These are phyloP conservation scores for Otolemur crassicaudatus DNA, from an alignment of 2,797 vertebrate genomes.

Conservation along the genomic window DNA sequence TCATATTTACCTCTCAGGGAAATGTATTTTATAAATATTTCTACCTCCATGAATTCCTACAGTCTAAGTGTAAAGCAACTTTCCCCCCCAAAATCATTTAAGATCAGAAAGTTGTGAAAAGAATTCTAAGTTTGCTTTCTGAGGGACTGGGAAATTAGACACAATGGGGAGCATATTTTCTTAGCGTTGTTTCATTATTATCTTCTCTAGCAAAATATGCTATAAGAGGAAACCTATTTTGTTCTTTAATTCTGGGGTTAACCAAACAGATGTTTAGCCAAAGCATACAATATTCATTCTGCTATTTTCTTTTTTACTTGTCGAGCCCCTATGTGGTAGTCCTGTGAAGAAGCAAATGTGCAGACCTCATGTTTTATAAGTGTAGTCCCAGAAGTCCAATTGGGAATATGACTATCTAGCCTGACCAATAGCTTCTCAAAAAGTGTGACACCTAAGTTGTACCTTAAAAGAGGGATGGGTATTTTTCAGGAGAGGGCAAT, in stretches of 20 bases:
- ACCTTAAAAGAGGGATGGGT: background rate
- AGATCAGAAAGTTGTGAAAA: conserved; percentile 70
- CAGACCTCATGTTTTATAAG: background rate
- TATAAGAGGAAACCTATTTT: background rate
- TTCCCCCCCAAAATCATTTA: conserved; percentile 64
- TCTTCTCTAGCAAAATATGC: conserved; percentile 33
- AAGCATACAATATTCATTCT: background rate
- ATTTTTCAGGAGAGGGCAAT: background rate
- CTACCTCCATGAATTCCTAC: background rate
- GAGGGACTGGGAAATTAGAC: conserved; percentile 58
- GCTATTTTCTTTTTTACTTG: background rate
- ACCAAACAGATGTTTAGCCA: background rate
- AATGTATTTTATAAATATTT: conserved; percentile 61
- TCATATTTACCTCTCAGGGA: background rate
- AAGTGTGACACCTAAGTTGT: background rate
- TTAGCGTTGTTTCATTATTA: conserved; percentile 59
- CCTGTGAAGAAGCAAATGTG: background rate
- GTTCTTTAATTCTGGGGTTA: background rate
- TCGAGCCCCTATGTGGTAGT: background rate
- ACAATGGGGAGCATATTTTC: conserved; percentile 60
- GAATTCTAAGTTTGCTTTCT: conserved; percentile 62
- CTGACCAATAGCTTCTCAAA: background rate
- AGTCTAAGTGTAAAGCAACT: conserved; percentile 69
- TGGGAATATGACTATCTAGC: background rate
- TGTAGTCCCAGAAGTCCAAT: background rate